Evolutionary conservation across 2,888 invertebrate genomes (phyloP).

Genomic region (Allolobophora icterica): DNA sequence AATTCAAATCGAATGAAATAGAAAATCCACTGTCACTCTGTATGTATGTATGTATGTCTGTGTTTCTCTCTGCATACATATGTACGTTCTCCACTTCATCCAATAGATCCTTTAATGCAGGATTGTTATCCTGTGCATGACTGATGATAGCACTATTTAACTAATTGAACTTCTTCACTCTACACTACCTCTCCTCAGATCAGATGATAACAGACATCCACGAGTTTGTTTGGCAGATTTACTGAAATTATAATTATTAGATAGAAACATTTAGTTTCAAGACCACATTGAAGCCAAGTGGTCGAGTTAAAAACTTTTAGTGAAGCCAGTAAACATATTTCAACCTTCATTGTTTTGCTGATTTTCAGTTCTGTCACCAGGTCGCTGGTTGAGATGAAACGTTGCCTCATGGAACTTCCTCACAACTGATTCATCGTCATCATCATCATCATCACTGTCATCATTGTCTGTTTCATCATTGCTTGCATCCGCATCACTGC

Average conservation of each 20-base stretch:
- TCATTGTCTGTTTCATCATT: conserved; percentile 1
- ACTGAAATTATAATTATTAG: background rate
- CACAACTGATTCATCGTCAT: conserved; percentile 13
- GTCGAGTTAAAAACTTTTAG: background rate
- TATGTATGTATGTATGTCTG: background rate
- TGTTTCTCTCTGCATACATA: background rate
- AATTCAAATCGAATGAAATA: background rate
- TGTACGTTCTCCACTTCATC: background rate
- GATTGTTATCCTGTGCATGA: background rate
- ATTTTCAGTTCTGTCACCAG: background rate
- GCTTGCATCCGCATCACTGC: background rate
- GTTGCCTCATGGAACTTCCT: conserved; percentile 25
- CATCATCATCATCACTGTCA: background rate
- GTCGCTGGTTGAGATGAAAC: background rate
- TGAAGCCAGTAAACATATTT: background rate
- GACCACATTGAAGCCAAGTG: background rate
- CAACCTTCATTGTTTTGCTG: background rate
- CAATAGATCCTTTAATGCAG: background rate
- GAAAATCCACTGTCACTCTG: background rate
- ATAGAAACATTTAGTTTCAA: too few relatives aligned
- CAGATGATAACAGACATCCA: background rate
- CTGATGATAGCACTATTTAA: background rate
- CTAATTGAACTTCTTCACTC: background rate
- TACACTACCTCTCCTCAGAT: background rate
- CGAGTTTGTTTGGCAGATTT: background rate